Percentiles rank a stretch among this genome's conserved stretches.
phyloP scores from a whole-genome alignment of 2,113 vertebrate species.

The Barnardius zonarius region DNA sequence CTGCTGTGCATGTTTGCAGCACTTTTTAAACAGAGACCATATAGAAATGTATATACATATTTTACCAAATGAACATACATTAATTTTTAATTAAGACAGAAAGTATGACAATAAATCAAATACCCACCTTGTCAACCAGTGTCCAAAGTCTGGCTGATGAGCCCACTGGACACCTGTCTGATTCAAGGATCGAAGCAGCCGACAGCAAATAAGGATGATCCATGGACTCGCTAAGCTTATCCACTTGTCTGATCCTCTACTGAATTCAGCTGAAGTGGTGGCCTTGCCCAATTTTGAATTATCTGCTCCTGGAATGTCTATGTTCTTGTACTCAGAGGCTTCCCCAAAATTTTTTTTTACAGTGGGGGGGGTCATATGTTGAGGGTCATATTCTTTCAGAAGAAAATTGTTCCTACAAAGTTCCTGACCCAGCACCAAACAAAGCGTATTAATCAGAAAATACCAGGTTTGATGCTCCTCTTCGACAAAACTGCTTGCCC shows the following conservation, averaged over 20 bases:
- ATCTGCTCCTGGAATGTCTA: background rate
- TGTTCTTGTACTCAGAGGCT: background rate
- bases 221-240: constrained; percentile 83
- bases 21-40: background rate
- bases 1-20: background rate
- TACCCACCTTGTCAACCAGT: constrained; percentile 91
- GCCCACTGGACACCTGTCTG: constrained; percentile 96
- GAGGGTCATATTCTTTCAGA: constrained; percentile 18
- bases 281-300: background rate
- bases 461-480: constrained; percentile 99
- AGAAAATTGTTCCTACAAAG: constrained; percentile 83
- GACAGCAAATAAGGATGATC: constrained; percentile 85
- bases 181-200: constrained; percentile 90
- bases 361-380: background rate
- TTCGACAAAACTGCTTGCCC: constrained; percentile 93
- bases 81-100: background rate
- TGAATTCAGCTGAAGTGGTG: background rate
- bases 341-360: background rate
- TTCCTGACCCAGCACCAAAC: constrained; percentile 86
- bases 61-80: background rate
- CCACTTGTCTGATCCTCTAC: constrained; percentile 77
- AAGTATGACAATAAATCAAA: background rate
- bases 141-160: constrained; percentile 89
- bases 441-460: constrained; percentile 91
- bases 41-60: background rate